Conservation (phyloP, 2,113 vertebrate species). For the Sinocyclocheilus maitianheensis region DNA sequence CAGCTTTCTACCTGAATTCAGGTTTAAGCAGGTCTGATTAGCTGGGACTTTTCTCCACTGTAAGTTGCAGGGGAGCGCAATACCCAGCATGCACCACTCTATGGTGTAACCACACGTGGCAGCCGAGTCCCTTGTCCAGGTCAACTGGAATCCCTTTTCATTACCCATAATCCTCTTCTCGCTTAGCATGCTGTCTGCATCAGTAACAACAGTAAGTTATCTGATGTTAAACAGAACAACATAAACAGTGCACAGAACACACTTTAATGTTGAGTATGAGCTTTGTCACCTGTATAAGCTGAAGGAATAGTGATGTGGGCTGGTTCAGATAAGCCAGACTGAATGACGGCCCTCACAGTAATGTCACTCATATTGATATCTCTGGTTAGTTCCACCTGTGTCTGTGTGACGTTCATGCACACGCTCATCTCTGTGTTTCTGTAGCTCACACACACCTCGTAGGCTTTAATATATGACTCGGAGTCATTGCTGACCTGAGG, state of each 20-base stretch:
- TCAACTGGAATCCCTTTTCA: conserved; percentile 56
- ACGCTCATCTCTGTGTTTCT: conserved; percentile 3
- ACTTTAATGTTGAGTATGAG: neutral
- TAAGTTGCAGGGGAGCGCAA: conserved; percentile 36
- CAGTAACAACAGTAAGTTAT: neutral
- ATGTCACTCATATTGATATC: conserved; percentile 57
- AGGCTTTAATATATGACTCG: conserved; percentile 41
- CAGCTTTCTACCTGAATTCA: conserved; percentile 57
- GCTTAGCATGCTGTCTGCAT: neutral
- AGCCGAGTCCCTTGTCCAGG: conserved; percentile 52
- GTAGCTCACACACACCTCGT: conserved; percentile 59
- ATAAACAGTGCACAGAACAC: no score
- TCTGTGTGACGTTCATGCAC: conserved; percentile 38
- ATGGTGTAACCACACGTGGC: conserved; percentile 67
- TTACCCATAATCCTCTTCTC: conserved; percentile 51
- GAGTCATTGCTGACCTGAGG: conserved; percentile 31
- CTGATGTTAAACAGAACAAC: neutral
- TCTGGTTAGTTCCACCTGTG: conserved; percentile 49
- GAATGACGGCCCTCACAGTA: conserved; percentile 55
- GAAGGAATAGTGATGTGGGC: conserved; percentile 59
- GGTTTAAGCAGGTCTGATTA: conserved; percentile 56
- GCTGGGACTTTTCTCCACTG: conserved; percentile 60
- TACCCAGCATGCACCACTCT: conserved; percentile 66
- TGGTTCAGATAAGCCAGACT: conserved; percentile 6
- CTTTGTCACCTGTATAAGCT: conserved; percentile 34